Evolutionary conservation across 1,140 invertebrate genomes (phyloP).

Genomic region (Trichonephila clavata): DNA sequence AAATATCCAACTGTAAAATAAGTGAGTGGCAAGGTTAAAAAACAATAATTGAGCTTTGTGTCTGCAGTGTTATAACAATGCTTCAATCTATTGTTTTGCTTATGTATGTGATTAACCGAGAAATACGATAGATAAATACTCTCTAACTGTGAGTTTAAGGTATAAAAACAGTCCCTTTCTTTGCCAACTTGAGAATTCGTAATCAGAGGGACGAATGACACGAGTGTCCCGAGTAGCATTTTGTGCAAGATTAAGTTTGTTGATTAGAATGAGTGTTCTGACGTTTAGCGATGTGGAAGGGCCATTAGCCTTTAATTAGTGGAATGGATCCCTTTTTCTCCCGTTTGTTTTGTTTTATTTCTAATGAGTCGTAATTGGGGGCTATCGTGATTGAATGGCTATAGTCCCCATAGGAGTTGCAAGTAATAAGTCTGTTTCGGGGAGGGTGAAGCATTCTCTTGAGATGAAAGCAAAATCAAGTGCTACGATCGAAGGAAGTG

Average conservation of each 20-base stretch:
- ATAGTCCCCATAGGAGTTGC: constrained; percentile 48
- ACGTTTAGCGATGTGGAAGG: constrained; percentile 66
- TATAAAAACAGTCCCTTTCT: not conserved
- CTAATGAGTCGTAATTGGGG: constrained; percentile 61
- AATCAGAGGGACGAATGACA: not conserved
- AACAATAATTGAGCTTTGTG: no score
- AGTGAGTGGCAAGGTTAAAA: no score
- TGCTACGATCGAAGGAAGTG: constrained; percentile 61
- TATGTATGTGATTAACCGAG: no score
- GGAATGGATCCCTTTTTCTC: constrained; percentile 57
- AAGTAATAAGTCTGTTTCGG: constrained; percentile 60
- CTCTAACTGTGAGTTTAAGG: not conserved
- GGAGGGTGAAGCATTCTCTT: constrained; percentile 27
- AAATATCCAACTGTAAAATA: no score
- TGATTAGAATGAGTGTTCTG: constrained; percentile 54
- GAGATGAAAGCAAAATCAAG: constrained; percentile 54
- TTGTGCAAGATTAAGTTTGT: constrained; percentile 45
- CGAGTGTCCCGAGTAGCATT: constrained; percentile 23
- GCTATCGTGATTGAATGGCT: constrained; percentile 70
- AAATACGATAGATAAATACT: not conserved
- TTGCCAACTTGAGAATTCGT: not conserved
- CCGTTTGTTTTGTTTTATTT: constrained; percentile 50
- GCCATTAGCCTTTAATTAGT: constrained; percentile 74
- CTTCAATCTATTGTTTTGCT: no score
- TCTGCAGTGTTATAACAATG: no score